Evolutionary conservation across 2,113 vertebrate genomes (phyloP).

Genomic region (Nothocercus nigrocapillus): DNA sequence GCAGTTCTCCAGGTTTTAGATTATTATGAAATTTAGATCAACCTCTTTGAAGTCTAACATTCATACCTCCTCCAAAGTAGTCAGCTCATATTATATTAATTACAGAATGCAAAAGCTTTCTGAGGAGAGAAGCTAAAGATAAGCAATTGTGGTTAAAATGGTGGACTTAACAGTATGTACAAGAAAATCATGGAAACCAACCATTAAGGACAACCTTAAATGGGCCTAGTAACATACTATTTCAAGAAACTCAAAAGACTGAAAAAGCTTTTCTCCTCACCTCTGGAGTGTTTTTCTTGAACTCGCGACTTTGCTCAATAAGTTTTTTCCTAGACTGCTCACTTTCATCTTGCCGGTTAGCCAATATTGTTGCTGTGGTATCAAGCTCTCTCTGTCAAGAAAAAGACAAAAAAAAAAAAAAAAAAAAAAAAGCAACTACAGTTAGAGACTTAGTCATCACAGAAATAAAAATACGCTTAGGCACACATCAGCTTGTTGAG

Average conservation of each 20-base stretch:
- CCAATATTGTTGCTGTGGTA: slow-evolving; percentile 95
- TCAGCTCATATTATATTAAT: background rate
- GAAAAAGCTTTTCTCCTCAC: slow-evolving; percentile 74
- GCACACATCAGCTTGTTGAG: rapidly evolving
- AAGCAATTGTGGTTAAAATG: background rate
- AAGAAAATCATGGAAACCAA: background rate
- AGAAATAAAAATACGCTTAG: background rate
- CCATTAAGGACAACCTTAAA: background rate
- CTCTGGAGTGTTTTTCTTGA: slow-evolving; percentile 99
- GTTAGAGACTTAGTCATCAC: background rate
- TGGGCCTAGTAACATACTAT: background rate
- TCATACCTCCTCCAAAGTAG: background rate
- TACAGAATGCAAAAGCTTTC: background rate
- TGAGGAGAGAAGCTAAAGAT: background rate
- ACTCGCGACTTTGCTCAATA: slow-evolving; percentile 98
- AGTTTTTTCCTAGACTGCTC: slow-evolving; percentile 98
- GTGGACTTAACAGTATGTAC: background rate
- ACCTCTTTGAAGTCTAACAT: background rate
- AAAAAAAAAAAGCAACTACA: background rate
- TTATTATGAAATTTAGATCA: background rate
- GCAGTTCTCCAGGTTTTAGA: background rate
- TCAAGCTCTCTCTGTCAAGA: slow-evolving; percentile 93
- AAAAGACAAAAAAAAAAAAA: slow-evolving; percentile 25
- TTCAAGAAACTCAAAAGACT: background rate
- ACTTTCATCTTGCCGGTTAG: slow-evolving; percentile 99